Percentiles rank a stretch among this genome's conserved stretches.
Evolutionary conservation across 2,113 vertebrate species (phyloP).

Genomic region (Lophius piscatorius): DNA sequence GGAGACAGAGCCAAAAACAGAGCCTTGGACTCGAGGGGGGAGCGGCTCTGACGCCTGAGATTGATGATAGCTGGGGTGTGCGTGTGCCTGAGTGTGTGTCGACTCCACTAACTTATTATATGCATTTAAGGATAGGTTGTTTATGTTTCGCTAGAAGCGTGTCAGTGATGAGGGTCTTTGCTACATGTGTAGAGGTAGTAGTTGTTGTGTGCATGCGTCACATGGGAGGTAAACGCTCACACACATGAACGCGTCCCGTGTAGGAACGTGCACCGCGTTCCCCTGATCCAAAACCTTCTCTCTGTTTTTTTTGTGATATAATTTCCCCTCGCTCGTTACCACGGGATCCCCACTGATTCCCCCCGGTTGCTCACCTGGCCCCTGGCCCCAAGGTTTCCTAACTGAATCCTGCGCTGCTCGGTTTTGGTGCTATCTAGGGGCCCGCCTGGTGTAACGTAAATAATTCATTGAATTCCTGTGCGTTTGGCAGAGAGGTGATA

Average conservation of each 20-base stretch:
- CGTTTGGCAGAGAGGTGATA: constrained; percentile 76
- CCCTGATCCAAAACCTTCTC: constrained; percentile 39
- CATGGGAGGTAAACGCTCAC: constrained; percentile 1
- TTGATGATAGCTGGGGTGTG: constrained; percentile 76
- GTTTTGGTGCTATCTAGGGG: constrained; percentile 58
- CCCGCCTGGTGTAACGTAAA: constrained; percentile 65
- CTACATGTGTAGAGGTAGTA: no score
- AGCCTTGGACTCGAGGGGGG: constrained; percentile 75
- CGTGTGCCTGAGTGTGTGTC: constrained; percentile 19
- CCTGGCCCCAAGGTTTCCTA: constrained; percentile 60
- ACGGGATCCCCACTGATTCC: constrained; percentile 55
- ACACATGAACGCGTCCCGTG: constrained; percentile 23
- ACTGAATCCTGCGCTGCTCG: constrained; percentile 58
- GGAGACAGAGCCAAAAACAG: constrained; percentile 79
- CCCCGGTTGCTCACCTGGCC: constrained; percentile 51
- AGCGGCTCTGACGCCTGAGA: constrained; percentile 75
- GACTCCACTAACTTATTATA: constrained; percentile 26
- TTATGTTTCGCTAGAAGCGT: constrained; percentile 14
- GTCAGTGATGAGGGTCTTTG: constrained; percentile 6
- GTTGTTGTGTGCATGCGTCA: neutral
- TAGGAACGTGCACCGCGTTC: constrained; percentile 16
- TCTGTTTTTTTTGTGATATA: constrained; percentile 66
- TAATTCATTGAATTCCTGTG: constrained; percentile 74
- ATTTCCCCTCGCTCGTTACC: constrained; percentile 67
- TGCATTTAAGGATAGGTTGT: constrained; percentile 36